These are phyloP conservation scores for Eulithis testata DNA, from an alignment of 2,888 invertebrate genomes.

Conservation along the genomic window DNA sequence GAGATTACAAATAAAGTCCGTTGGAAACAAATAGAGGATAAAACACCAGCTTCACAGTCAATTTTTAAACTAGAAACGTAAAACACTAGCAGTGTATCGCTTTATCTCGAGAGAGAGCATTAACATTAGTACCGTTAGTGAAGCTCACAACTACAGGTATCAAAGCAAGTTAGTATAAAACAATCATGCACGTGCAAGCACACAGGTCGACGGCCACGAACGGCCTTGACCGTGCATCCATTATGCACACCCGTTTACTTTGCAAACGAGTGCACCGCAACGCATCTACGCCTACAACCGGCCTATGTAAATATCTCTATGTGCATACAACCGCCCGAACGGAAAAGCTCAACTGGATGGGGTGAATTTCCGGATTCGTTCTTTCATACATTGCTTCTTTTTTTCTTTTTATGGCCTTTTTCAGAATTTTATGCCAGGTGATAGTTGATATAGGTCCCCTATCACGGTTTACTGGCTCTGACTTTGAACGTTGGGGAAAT, in stretches of 20 bases:
- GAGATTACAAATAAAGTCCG: no score
- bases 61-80: conserved; percentile 17
- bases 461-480: no score
- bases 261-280: conserved; percentile 78
- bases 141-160: conserved; percentile 31
- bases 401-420: not conserved
- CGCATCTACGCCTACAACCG: conserved; percentile 62
- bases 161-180: conserved; percentile 57
- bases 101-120: conserved; percentile 16
- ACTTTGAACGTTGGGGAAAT: no score
- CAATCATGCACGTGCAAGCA: conserved; percentile 73
- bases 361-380: conserved; percentile 8
- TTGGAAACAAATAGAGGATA: not conserved
- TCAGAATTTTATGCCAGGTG: no score
- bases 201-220: conserved; percentile 66
- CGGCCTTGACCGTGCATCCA: conserved; percentile 81
- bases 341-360: conserved; percentile 45
- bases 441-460: no score
- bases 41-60: conserved; percentile 3
- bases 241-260: conserved; percentile 80
- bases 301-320: conserved; percentile 51
- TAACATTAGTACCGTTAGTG: conserved; percentile 29
- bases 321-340: conserved; percentile 43
- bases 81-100: conserved; percentile 4
- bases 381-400: not conserved